phyloP scores from a whole-genome alignment of 92 coral and sea anemone species.

The Phenganax subtilis region DNA sequence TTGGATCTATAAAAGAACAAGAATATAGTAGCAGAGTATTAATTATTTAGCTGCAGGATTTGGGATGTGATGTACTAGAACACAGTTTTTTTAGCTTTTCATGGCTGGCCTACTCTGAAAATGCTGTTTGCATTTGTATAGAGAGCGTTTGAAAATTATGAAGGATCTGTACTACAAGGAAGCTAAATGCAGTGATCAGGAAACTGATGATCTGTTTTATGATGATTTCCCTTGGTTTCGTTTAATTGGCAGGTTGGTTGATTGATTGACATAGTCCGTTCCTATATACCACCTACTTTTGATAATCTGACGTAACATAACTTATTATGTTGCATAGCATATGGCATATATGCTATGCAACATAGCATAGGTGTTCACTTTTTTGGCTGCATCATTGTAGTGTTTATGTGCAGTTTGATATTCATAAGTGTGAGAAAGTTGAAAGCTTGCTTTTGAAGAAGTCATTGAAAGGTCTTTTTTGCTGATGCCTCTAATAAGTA shows the following conservation, averaged over 20 bases:
- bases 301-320: background rate
- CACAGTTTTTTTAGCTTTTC: slow-evolving; percentile 1
- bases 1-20: too few species aligned
- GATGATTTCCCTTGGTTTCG: slow-evolving; percentile 95
- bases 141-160: slow-evolving; percentile 84
- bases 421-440: too few species aligned
- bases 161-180: slow-evolving; percentile 88
- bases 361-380: too few species aligned
- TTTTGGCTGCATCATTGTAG: too few species aligned
- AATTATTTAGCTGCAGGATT: too few species aligned
- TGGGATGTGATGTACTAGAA: too few species aligned
- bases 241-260: slow-evolving; percentile 75
- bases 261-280: background rate
- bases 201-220: slow-evolving; percentile 83
- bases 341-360: background rate
- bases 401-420: too few species aligned
- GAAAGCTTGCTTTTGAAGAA: too few species aligned
- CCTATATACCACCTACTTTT: background rate
- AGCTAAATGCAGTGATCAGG: slow-evolving; percentile 54
- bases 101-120: background rate
- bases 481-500: too few species aligned
- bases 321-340: background rate
- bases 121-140: background rate
- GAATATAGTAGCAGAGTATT: too few species aligned
- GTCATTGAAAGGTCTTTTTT: too few species aligned